These are phyloP conservation scores for Gambusia affinis DNA, from an alignment of 2,113 vertebrate genomes.

Conservation along the genomic window DNA sequence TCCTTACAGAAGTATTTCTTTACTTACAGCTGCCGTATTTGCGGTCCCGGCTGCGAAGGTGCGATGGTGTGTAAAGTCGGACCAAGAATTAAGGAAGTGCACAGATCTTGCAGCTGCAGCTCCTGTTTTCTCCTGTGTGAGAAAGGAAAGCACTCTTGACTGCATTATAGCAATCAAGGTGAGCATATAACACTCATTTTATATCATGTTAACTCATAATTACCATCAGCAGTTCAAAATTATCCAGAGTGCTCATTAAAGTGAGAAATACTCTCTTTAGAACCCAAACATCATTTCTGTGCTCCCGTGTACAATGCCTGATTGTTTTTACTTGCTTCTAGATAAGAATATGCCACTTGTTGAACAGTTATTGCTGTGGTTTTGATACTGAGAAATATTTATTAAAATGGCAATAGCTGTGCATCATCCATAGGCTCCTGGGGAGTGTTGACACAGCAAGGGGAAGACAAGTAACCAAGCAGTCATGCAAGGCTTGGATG, in stretches of 20 bases:
- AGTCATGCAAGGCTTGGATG: no score
- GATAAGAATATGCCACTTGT: background rate
- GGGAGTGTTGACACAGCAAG: background rate
- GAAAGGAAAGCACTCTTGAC: background rate
- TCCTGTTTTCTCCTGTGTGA: slow-evolving; percentile 50
- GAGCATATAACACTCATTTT: slow-evolving; percentile 3
- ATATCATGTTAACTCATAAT: background rate
- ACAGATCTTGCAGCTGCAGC: background rate
- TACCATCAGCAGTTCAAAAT: background rate
- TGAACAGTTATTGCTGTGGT: background rate
- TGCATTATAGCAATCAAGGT: slow-evolving; percentile 78
- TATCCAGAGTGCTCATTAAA: background rate
- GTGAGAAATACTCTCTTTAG: background rate
- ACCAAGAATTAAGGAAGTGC: slow-evolving; percentile 64
- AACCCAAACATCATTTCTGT: background rate
- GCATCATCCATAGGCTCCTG: background rate
- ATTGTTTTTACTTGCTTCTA: background rate
- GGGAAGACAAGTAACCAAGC: no score
- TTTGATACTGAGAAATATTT: no score
- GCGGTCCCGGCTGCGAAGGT: slow-evolving; percentile 40
- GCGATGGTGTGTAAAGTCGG: slow-evolving; percentile 76
- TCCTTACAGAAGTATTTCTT: background rate
- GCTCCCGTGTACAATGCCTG: background rate
- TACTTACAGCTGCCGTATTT: slow-evolving; percentile 31
- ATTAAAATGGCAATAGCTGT: background rate